Evolutionary conservation across 2,888 invertebrate genomes (phyloP), one percentile per base, ranked within the genome.

Genomic region (Ectemnius cavifrons): DNA sequence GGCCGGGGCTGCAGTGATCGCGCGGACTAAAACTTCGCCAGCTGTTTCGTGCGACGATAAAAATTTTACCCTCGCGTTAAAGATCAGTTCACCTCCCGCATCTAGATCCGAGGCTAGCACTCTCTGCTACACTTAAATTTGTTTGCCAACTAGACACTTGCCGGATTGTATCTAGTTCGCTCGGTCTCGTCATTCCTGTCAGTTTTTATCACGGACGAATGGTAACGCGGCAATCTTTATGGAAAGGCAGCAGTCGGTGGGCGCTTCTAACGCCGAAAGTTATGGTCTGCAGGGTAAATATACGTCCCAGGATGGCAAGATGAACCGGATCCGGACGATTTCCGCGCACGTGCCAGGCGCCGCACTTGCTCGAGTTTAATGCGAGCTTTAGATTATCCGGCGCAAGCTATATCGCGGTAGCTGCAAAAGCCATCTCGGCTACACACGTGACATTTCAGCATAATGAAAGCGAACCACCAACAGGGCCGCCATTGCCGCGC

Each of bases 321-420:
- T 80, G 81, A 82, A 78, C 80, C 71, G 75, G 60, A 66, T 72
- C 66, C 60, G 58, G 75, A 75, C 73, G 72, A 73, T 82, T 78
- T 78, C 76, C 76, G 57, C 49, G 52, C 71, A 74, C 80, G 76
- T 75, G 82, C 71, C 74, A 18, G 46, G 47, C 58, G 52, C 8
- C 47, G 74, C 73, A 71, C 71, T 78, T 71, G 76, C 67, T 63
- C 67, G 74, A 68, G 80, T 77, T 83, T 73, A 83, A 80, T 78
- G 73, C 71, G 45, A 73, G 70, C 65, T 74, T 78, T 72, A 71
- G 73, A 75, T 81, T 79, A 79, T 56, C 62, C 61, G 49, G n/a
- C 63, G 27, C 52, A 47, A 45, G 60, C 72, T 71, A 60, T 71
- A 71, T 75, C 67, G 64, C 57, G 68, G 18, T 46, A 68, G 63